These are phyloP conservation scores for Scaeva pyrastri DNA, from an alignment of 2,888 invertebrate genomes.

Conservation along the genomic window DNA sequence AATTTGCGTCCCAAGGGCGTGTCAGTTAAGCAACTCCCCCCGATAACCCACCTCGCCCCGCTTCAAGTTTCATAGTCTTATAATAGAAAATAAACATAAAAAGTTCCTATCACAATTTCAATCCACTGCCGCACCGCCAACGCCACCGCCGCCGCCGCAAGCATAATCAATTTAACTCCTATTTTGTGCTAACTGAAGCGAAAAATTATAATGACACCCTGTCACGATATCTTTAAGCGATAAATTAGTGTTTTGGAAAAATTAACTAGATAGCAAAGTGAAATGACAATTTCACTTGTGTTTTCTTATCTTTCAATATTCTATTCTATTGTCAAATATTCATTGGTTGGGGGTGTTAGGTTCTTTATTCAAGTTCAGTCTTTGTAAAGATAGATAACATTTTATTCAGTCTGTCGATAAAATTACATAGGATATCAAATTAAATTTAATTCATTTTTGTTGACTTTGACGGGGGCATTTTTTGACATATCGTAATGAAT, in stretches of 20 bases:
- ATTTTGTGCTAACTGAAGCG: constrained; percentile 30
- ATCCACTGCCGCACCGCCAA: too few species aligned
- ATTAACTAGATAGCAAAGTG: not conserved
- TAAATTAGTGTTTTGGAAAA: constrained; percentile 32
- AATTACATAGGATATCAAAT: too few species aligned
- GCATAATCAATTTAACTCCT: constrained; percentile 38
- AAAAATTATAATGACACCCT: constrained; percentile 52
- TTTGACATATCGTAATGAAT: too few species aligned
- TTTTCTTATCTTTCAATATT: not conserved
- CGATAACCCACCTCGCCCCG: too few species aligned
- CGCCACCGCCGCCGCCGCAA: too few species aligned
- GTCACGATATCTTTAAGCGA: constrained; percentile 45
- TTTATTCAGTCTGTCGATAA: too few species aligned
- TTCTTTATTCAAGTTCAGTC: not conserved
- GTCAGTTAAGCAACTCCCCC: not conserved
- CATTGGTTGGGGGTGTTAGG: not conserved
- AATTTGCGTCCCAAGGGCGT: constrained; percentile 25
- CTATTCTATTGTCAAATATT: not conserved
- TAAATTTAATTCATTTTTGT: too few species aligned
- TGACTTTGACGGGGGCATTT: too few species aligned
- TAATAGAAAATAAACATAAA: constrained; percentile 11
- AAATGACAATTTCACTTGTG: not conserved
- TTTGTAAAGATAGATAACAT: too few species aligned
- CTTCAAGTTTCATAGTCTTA: not conserved
- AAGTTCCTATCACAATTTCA: constrained; percentile 29